phyloP scores from a whole-genome alignment of 2,888 invertebrate species.

The Drosophila nigricruria region DNA sequence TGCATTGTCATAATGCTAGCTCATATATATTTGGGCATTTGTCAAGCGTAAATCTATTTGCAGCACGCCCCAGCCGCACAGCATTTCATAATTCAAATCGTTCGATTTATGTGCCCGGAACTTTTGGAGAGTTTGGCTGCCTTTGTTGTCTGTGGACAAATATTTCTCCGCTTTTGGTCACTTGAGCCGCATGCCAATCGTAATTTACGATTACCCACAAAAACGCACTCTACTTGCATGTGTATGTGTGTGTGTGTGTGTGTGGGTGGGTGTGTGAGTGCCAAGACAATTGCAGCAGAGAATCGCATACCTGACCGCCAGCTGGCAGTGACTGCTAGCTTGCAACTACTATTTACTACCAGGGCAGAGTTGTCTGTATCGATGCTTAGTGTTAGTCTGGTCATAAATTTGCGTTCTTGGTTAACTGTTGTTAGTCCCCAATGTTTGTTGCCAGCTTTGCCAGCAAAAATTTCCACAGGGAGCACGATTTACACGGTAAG shows the following conservation, averaged over 20 bases:
- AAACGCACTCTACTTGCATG: conserved; percentile 45
- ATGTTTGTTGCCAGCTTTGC: conserved; percentile 40
- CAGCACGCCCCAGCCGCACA: conserved; percentile 18
- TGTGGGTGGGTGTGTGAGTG: conserved; percentile 23
- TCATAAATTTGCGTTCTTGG: conserved; percentile 73
- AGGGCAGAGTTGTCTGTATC: conserved; percentile 32
- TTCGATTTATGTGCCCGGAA: conserved; percentile 59
- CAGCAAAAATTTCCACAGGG: conserved; percentile 41
- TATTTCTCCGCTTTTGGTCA: conserved; percentile 42
- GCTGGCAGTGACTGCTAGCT: conserved; percentile 20
- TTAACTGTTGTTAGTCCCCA: conserved; percentile 59
- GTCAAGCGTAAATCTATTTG: conserved; percentile 54
- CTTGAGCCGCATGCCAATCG: conserved; percentile 66
- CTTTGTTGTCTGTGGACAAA: conserved; percentile 25
- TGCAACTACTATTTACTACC: conserved; percentile 18
- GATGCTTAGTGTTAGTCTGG: conserved; percentile 39
- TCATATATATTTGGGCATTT: conserved; percentile 55
- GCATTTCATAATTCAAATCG: conserved; percentile 66
- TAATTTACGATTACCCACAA: conserved; percentile 69
- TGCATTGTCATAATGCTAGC: conserved; percentile 64
- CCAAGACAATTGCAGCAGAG: conserved; percentile 68
- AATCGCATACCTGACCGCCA: conserved; percentile 25
- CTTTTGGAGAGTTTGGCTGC: conserved; percentile 9
- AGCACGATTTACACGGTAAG: conserved; percentile 14
- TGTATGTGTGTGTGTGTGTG: conserved; percentile 1